phyloP scores from a whole-genome alignment of 53 echinoderm and acorn worm species.

The Holothuria scabra region DNA sequence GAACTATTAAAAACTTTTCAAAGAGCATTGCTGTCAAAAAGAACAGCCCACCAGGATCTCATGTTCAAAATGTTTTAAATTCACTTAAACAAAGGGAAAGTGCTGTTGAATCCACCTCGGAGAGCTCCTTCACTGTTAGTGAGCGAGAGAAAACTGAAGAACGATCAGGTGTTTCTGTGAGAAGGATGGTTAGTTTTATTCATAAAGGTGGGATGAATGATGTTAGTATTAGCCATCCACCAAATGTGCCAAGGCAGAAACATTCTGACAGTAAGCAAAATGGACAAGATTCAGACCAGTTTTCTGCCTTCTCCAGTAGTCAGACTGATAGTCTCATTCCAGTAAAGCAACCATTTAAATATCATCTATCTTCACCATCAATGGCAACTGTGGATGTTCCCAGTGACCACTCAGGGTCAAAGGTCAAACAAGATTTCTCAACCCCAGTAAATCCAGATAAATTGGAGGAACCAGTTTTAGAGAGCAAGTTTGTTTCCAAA shows the following conservation, averaged over 20 bases:
- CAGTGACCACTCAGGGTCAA: too few relatives aligned
- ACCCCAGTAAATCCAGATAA: too few relatives aligned
- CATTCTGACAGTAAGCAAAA: too few relatives aligned
- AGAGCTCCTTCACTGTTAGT: background rate
- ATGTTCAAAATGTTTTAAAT: conserved; percentile 57
- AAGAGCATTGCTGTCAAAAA: background rate
- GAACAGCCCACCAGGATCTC: conserved; percentile 50
- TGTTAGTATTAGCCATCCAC: background rate
- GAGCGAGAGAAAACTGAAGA: background rate
- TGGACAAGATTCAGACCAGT: conserved; percentile 6
- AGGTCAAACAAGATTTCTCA: too few relatives aligned
- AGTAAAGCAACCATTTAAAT: too few relatives aligned
- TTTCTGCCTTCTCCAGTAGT: conserved; percentile 15
- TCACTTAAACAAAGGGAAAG: conserved; percentile 29
- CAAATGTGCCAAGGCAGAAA: too few relatives aligned
- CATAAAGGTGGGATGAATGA: conserved; percentile 32
- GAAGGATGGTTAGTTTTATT: conserved; percentile 43
- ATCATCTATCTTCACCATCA: too few relatives aligned
- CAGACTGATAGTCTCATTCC: background rate
- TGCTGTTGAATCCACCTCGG: conserved; percentile 5
- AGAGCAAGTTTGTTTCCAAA: too few relatives aligned
- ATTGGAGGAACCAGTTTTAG: too few relatives aligned
- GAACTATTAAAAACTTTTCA: conserved; percentile 16
- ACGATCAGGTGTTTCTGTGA: conserved; percentile 19
- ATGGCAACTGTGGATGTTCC: too few relatives aligned